Conservation (phyloP, 2,797 vertebrate genomes). For the Thunnus albacares region DNA sequence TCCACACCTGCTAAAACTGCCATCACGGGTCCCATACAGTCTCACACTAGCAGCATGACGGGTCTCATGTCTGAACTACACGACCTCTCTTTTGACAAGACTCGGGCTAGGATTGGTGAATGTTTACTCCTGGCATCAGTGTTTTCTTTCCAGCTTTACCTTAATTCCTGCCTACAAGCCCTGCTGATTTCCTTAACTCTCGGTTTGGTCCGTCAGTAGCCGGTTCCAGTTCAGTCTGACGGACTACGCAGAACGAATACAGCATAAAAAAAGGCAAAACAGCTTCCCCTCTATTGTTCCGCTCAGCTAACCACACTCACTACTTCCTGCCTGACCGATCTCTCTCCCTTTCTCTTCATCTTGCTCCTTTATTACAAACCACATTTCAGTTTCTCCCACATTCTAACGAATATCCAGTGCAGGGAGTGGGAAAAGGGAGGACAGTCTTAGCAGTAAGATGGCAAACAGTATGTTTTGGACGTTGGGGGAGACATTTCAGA, state of each 20-base stretch:
- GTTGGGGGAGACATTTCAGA: background rate
- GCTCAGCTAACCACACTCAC: slow-evolving; percentile 73
- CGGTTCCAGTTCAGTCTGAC: slow-evolving; percentile 30
- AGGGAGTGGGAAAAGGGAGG: background rate
- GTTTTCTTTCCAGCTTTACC: background rate
- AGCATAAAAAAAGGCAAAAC: slow-evolving; percentile 45
- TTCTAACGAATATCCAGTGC: background rate
- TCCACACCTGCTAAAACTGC: slow-evolving; percentile 38
- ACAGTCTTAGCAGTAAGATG: background rate
- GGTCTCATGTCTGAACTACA: background rate
- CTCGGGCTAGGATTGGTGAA: background rate
- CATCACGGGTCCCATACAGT: slow-evolving; percentile 54
- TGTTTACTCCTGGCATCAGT: slow-evolving; percentile 14
- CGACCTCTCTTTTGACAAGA: slow-evolving; percentile 9
- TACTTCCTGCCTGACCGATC: slow-evolving; percentile 73
- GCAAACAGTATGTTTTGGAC: background rate
- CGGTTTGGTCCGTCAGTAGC: slow-evolving; percentile 40
- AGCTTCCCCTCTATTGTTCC: slow-evolving; percentile 78
- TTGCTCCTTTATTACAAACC: background rate
- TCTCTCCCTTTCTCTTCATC: background rate
- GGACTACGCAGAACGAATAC: slow-evolving; percentile 55
- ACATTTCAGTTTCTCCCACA: background rate
- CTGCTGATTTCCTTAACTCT: slow-evolving; percentile 43
- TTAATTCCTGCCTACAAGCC: background rate
- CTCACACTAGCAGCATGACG: slow-evolving; percentile 65